Evolutionary conservation across 2,113 vertebrate species (phyloP), one percentile per base, ranked within the genome.

Genomic region (Grantiella picta): DNA sequence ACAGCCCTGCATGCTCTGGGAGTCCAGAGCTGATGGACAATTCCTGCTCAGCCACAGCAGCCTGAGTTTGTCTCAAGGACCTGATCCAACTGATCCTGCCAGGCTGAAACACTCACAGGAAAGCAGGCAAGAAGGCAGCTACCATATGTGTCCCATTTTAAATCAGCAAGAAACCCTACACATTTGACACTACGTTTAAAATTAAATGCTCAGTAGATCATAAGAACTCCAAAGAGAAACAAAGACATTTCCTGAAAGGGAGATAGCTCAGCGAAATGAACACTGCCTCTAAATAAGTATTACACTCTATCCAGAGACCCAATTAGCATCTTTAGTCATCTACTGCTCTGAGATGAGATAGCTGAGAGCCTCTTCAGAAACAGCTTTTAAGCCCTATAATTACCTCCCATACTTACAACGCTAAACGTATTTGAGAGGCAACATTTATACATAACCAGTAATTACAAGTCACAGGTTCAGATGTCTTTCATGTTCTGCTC

Each of bases 401-500:
- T 96, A 97, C 94, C 92, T 95, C 89, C 94, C 66, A 92, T 81
- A 53, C 95, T 97, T 86, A 94, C 79, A 94, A 89, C 36, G 25
- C 91, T 95, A 94, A 97, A 96, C 95, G 93, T 95, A 93, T 95
- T 96, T 87, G 94, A 97, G 93, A 97, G 86, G 96, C 94, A 96
- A 92, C 93, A 85, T 96, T 97, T 97, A 89, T 47, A 96, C 86
- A 59, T n/a, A 96, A 88, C 75, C 95, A 92, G 96, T 89, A 97
- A 97, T 97, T 97, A 97, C 91, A 89, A 96, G 96, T 92, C 95
- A 94, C 82, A 91, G 90, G 96, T 96, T 95, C 94, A 79, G 86
- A 92, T 89, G 94, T 56, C 95, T 96, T 96, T 92, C 66, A 92
- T 96, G 89, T 94, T 93, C 92, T 89, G 91, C 86, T 85, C 92